These are phyloP conservation scores for Steromphala cineraria DNA, from an alignment of 2,888 invertebrate genomes.

Conservation along the genomic window DNA sequence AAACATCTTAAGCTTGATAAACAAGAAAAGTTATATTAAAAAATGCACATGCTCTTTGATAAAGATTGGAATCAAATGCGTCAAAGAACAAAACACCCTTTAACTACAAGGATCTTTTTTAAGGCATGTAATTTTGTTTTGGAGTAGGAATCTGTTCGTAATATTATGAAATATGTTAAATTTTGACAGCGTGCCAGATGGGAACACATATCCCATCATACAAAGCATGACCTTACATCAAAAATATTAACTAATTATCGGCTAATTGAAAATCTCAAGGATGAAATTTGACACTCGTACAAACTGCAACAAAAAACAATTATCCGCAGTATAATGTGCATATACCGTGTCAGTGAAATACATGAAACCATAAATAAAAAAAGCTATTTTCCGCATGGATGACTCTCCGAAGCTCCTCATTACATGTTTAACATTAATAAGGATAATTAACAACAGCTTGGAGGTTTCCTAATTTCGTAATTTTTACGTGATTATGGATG, in stretches of 20 bases:
- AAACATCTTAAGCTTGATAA: no score
- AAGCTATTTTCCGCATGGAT: background rate
- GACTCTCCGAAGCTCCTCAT: background rate
- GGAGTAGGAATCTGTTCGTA: background rate
- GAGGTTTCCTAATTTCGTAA: background rate
- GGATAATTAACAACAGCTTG: background rate
- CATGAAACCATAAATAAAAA: background rate
- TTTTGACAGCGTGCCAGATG: background rate
- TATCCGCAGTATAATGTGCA: background rate
- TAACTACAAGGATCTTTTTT: no score
- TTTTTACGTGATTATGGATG: background rate
- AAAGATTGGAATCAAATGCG: no score
- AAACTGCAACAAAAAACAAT: background rate
- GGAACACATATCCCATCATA: conserved; percentile 1
- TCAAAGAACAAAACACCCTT: no score
- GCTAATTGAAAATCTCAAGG: background rate
- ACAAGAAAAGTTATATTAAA: no score
- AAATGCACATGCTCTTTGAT: no score
- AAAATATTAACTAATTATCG: conserved; percentile 8
- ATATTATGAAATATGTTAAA: background rate
- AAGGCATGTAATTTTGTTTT: background rate
- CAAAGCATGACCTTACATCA: conserved; percentile 12
- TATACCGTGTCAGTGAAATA: background rate
- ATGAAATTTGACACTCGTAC: background rate
- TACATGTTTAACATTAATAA: background rate